Evolutionary conservation across 2,797 vertebrate genomes (phyloP).

Genomic region (Cirrhinus molitorella): DNA sequence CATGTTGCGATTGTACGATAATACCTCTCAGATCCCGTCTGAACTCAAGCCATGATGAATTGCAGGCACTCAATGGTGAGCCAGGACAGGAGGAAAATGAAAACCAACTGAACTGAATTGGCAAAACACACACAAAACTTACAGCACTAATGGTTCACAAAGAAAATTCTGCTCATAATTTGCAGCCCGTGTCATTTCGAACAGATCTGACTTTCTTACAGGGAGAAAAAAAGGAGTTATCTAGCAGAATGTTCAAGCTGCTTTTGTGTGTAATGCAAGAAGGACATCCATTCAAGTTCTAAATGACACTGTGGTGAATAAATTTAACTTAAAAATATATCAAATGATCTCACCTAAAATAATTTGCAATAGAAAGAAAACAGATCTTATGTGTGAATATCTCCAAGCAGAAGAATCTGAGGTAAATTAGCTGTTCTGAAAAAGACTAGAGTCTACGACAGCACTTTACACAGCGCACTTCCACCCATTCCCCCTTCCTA

Average conservation of each 20-base stretch:
- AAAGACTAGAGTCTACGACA: slow-evolving; percentile 77
- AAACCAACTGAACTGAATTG: slow-evolving; percentile 30
- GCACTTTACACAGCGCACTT: slow-evolving; percentile 86
- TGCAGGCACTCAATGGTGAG: slow-evolving; percentile 14
- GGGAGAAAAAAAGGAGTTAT: background rate
- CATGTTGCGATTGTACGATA: slow-evolving; percentile 48
- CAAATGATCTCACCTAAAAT: background rate
- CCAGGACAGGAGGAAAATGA: slow-evolving; percentile 21
- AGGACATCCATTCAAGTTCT: background rate
- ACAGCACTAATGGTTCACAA: background rate
- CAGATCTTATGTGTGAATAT: slow-evolving; percentile 10
- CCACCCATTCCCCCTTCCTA: slow-evolving; percentile 87
- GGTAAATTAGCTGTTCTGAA: slow-evolving; percentile 50
- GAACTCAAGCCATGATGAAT: slow-evolving; percentile 46
- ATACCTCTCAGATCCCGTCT: slow-evolving; percentile 28
- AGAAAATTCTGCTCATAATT: slow-evolving; percentile 11
- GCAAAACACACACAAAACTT: background rate
- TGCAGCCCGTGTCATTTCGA: background rate
- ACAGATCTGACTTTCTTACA: background rate
- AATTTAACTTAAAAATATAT: too few species aligned
- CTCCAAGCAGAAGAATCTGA: slow-evolving; percentile 29
- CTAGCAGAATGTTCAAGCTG: background rate
- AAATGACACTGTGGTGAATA: background rate
- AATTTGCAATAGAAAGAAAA: background rate
- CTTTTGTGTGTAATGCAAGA: background rate